Base-by-base conservation (phyloP, 1,140 invertebrate genomes). In the Hyphantria cunea region DNA sequence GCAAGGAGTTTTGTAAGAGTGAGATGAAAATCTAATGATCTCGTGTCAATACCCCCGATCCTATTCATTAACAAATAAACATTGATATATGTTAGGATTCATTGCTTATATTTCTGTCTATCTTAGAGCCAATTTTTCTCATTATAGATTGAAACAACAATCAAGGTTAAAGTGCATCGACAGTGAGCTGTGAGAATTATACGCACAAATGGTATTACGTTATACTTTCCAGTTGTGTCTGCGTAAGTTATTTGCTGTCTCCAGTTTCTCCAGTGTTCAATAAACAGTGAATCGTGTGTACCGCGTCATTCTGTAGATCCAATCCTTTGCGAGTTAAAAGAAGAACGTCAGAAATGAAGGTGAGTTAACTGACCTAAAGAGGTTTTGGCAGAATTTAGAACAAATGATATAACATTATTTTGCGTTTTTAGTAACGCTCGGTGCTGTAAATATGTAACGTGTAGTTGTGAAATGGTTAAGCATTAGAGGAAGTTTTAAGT, bases 121-220 rank as follows among this genome's bases (percentile, higher is more conserved):
- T 56, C 15, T 48, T 31, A 13, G 33, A 39, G 31, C 31, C 45
- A 48, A 44, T 49, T 41, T 58, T 56, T 56, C 13, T 58, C 39
- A 58, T 58, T 58, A 48, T 58, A 58, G 55, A 45, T 58, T 58
- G 44, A 8, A 45, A 15, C 14, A 25, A 34, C 9, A 17, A 55
- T 51, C 68, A 75, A 72, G 70, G 65, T 70, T 56, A 75, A 62
- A 74, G 72, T 66, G 68, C 70, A 69, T 68, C 66, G 61, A 55
- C 64, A 72, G 59, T 68, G 64, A 39, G n/a, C n/a, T 58, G 63
- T 64, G 52, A 42, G 44, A 39, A 41, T 7, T n/a, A 48, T 50
- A 10, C 25, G 55, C 33, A 55, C 49, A 25, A 49, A 15, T 48
- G n/a, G n/a, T 47, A 15, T 39, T 15, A 53, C 44, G 15, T 37